Percentiles rank a stretch among this genome's conserved stretches.
phyloP scores from a whole-genome alignment of 2,888 invertebrate genomes.

The Eristalinus aeneus region DNA sequence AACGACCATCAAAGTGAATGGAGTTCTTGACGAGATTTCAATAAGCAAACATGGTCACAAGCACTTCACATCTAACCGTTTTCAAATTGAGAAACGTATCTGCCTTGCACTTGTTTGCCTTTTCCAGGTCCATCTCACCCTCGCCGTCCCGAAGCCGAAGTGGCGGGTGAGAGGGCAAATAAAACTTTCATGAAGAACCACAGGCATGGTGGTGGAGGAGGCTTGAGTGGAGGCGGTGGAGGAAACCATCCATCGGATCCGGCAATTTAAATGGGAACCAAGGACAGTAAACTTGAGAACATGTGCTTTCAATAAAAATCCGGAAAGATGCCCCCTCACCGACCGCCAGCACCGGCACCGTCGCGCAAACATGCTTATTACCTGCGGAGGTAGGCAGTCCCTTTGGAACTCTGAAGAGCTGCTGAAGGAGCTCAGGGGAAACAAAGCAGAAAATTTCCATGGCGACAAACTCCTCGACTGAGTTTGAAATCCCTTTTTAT shows the following conservation, averaged over 20 bases:
- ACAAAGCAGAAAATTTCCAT: conserved; percentile 27
- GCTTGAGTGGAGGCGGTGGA: not conserved
- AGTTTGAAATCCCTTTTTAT: conserved; percentile 31
- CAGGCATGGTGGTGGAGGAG: not conserved
- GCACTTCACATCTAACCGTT: conserved; percentile 6
- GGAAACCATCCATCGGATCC: not conserved
- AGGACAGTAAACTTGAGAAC: conserved; percentile 38
- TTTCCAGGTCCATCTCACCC: not conserved
- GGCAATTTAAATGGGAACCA: conserved; percentile 20
- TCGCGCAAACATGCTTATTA: conserved; percentile 3
- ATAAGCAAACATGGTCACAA: not conserved
- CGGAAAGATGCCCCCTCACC: not conserved
- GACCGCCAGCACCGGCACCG: not conserved
- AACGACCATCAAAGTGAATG: not conserved
- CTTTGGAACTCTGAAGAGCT: conserved; percentile 6
- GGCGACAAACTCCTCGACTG: conserved; percentile 9
- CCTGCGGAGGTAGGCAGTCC: conserved; percentile 3
- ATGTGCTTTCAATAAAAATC: conserved; percentile 40
- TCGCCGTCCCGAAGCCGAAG: not conserved
- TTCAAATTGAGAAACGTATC: conserved; percentile 13
- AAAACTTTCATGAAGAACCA: not conserved
- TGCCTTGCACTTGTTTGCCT: not conserved
- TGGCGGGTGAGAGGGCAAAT: not conserved
- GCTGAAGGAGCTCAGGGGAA: conserved; percentile 12
- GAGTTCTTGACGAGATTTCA: not conserved